phyloP scores from a whole-genome alignment of 2,797 vertebrate genomes.

The Aotus griseimembra region DNA sequence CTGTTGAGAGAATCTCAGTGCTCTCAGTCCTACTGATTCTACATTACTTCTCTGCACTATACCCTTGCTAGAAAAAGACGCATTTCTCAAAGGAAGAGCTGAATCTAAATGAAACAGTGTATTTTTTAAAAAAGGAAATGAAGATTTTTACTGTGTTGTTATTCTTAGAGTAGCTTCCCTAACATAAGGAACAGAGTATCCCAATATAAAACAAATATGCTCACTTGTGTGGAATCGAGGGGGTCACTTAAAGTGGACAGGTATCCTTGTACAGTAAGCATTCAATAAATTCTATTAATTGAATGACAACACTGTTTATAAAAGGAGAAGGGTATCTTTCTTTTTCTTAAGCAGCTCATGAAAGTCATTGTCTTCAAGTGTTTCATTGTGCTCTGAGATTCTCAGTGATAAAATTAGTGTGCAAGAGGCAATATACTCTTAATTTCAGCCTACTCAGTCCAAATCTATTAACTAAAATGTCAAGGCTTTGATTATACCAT shows the following conservation, averaged over 20 bases:
- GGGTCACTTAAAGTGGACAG: background rate
- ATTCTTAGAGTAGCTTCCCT: background rate
- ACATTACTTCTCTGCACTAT: background rate
- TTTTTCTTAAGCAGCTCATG: background rate
- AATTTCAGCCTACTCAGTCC: background rate
- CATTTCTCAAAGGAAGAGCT: background rate
- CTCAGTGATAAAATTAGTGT: background rate
- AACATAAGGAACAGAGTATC: background rate
- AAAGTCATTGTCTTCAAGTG: background rate
- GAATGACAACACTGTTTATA: background rate
- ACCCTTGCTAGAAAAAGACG: background rate
- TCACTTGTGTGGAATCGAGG: conserved; percentile 9
- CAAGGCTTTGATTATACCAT: conserved; percentile 39
- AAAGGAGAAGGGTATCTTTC: background rate
- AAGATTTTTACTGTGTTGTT: background rate
- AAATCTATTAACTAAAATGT: conserved; percentile 49
- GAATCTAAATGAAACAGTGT: background rate
- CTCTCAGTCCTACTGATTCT: background rate
- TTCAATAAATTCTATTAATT: background rate
- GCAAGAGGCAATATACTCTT: background rate
- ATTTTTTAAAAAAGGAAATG: background rate
- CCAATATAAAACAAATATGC: background rate
- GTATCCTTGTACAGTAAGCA: background rate
- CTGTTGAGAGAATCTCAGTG: background rate
- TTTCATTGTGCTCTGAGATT: background rate